phyloP scores from a whole-genome alignment of 2,797 vertebrate genomes.

The Lemur catta region DNA sequence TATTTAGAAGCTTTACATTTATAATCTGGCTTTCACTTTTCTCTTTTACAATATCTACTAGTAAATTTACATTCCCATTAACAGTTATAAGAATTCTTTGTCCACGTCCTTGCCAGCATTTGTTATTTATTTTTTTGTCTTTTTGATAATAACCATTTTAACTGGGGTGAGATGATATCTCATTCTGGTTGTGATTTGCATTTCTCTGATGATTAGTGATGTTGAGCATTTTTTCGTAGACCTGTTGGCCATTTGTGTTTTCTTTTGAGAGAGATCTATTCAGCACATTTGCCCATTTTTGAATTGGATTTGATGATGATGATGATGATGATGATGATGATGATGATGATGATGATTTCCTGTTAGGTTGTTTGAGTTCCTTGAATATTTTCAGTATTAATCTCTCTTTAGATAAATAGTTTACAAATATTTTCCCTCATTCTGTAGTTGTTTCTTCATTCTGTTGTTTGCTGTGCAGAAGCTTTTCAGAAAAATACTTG shows the following conservation, averaged over 20 bases:
- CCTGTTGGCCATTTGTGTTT: neutral
- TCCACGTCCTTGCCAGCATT: neutral
- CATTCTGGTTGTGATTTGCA: neutral
- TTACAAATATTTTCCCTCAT: neutral
- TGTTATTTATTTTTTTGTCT: neutral
- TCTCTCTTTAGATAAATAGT: neutral
- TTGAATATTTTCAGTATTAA: neutral
- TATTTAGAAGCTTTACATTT: neutral
- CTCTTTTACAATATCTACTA: neutral
- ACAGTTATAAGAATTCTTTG: neutral
- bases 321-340: too few species aligned
- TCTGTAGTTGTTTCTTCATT: neutral
- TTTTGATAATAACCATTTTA: neutral
- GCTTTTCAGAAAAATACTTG: neutral
- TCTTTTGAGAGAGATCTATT: neutral
- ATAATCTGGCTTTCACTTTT: neutral
- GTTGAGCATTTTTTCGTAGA: neutral
- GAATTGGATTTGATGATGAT: neutral
- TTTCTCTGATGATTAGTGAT: neutral
- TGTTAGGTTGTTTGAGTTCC: neutral
- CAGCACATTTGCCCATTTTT: neutral
- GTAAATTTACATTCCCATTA: neutral
- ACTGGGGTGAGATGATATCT: neutral
- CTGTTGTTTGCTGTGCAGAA: neutral
- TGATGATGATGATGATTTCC: neutral